Evolutionary conservation across 2,888 invertebrate genomes (phyloP).

Genomic region (Oegoconia quadripuncta): DNA sequence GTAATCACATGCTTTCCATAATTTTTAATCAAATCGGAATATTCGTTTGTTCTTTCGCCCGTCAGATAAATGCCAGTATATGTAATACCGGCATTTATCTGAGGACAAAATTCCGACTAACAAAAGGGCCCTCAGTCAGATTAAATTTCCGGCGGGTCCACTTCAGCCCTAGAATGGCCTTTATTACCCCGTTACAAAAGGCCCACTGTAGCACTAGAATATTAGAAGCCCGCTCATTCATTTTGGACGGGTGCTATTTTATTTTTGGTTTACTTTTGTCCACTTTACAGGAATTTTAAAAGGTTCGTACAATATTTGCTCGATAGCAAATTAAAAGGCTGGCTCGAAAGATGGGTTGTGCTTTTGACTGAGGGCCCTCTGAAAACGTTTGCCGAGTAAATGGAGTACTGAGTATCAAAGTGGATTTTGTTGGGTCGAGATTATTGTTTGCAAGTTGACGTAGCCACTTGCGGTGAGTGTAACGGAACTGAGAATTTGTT

Average conservation of each 20-base stretch:
- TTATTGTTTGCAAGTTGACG: no score
- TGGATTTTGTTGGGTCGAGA: constrained; percentile 16
- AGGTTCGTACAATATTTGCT: constrained; percentile 22
- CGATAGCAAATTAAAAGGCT: constrained; percentile 17
- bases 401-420: background rate
- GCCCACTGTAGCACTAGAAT: constrained; percentile 55
- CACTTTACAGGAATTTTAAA: constrained; percentile 31
- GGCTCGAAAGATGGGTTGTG: constrained; percentile 1
- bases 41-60: constrained; percentile 52
- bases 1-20: constrained; percentile 45
- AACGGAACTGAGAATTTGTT: no score
- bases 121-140: constrained; percentile 65
- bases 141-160: constrained; percentile 75
- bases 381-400: background rate
- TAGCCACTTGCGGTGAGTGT: no score
- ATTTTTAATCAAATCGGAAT: constrained; percentile 73
- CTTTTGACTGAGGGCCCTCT: constrained; percentile 8
- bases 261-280: constrained; percentile 40
- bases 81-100: constrained; percentile 64
- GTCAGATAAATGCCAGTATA: no score
- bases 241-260: constrained; percentile 31
- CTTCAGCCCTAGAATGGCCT: constrained; percentile 67
- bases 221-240: constrained; percentile 60
- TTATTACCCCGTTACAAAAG: constrained; percentile 72
- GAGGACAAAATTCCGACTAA: constrained; percentile 62